Conservation (phyloP, 2,888 invertebrate species). For the Lamellibrachia columna region DNA sequence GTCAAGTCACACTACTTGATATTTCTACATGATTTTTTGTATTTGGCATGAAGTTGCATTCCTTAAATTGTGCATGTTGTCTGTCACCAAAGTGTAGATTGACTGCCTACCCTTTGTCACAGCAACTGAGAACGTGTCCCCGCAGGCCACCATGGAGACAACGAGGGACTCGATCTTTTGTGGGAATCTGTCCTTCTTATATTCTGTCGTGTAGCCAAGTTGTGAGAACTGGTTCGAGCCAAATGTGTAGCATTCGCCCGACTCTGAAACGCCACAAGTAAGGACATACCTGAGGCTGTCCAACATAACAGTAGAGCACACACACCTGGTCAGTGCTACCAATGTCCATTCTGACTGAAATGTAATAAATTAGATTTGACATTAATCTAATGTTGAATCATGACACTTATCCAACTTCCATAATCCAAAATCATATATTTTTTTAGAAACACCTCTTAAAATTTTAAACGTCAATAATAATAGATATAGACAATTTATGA, state of each 20-base stretch:
- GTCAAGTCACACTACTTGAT: no score
- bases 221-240: conserved; percentile 65
- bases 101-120: conserved; percentile 52
- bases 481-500: no score
- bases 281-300: background rate
- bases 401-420: no score
- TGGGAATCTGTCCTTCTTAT: conserved; percentile 42
- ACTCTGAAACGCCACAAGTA: conserved; percentile 42
- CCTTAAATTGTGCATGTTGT: no score
- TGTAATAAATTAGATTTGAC: no score
- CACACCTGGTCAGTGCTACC: background rate
- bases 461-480: no score
- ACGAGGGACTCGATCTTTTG: conserved; percentile 46
- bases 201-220: conserved; percentile 46
- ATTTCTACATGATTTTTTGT: no score
- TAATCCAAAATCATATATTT: no score
- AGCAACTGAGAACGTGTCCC: conserved; percentile 63
- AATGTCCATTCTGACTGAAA: background rate
- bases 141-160: conserved; percentile 57
- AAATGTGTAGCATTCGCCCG: conserved; percentile 60
- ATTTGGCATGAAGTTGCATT: no score
- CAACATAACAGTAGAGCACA: no score
- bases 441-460: background rate
- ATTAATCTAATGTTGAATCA: no score
- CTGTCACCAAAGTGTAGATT: no score